phyloP scores from a whole-genome alignment of 2,113 vertebrate genomes.

The Theristicus caerulescens region DNA sequence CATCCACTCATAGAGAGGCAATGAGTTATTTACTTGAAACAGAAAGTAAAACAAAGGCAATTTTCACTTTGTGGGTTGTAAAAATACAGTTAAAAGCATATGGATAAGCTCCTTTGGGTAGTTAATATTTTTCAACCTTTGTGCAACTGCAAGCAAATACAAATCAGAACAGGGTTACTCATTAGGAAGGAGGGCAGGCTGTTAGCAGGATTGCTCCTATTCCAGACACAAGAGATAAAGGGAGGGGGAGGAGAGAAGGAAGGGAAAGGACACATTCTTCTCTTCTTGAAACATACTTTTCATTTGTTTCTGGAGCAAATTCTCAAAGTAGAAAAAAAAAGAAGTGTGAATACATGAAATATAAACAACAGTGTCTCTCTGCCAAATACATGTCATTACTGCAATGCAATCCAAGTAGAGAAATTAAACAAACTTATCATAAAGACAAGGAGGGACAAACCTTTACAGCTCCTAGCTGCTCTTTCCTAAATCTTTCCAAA shows the following conservation, averaged over 20 bases:
- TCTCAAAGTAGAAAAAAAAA: background rate
- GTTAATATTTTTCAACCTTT: background rate
- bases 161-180: background rate
- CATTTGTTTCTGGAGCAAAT: background rate
- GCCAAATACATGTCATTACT: background rate
- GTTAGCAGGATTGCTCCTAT: background rate
- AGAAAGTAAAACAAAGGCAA: background rate
- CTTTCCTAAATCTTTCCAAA: conserved; percentile 96
- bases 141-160: background rate
- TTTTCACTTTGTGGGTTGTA: background rate
- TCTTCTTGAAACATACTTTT: background rate
- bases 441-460: conserved; percentile 72
- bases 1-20: background rate
- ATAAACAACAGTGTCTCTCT: background rate
- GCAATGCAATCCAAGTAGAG: background rate
- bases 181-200: background rate
- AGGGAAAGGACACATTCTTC: background rate
- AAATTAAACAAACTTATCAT: background rate
- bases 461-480: conserved; percentile 93
- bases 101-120: background rate
- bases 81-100: background rate
- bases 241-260: background rate
- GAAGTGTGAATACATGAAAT: background rate
- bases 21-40: background rate
- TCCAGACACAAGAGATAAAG: background rate